Evolutionary conservation across 2,113 vertebrate species (phyloP).

Genomic region (Psilopsiagon aurifrons): DNA sequence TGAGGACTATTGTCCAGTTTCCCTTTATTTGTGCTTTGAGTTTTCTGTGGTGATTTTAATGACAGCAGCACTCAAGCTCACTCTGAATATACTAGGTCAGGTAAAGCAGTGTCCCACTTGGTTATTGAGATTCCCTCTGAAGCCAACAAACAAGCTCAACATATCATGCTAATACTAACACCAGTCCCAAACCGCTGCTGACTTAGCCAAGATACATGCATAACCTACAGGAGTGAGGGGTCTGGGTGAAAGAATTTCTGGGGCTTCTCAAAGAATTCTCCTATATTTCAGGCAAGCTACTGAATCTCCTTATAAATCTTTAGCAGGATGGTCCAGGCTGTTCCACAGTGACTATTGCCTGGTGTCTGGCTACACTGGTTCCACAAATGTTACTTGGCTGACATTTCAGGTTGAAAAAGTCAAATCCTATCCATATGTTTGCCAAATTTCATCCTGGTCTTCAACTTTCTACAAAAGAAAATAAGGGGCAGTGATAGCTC

Average conservation of each 20-base stretch:
- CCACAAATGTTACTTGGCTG: conserved; percentile 24
- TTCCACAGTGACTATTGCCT: neutral
- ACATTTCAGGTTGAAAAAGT: conserved; percentile 1
- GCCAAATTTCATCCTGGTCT: neutral
- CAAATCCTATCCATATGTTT: neutral
- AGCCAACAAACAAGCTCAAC: neutral
- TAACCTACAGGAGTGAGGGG: neutral
- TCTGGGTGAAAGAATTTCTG: neutral
- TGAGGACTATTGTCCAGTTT: neutral
- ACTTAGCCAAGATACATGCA: neutral
- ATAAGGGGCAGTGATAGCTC: neutral
- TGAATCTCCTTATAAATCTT: neutral
- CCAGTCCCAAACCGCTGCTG: neutral
- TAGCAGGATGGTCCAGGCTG: fast-evolving
- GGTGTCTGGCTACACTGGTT: neutral
- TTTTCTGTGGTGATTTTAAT: neutral
- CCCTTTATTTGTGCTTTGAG: neutral
- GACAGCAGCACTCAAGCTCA: neutral
- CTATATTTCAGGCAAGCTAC: neutral
- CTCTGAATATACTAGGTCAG: neutral
- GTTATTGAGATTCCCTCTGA: neutral
- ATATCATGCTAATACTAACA: neutral
- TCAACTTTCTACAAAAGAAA: neutral
- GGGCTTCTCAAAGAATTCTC: neutral
- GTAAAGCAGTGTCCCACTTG: neutral